Base-by-base conservation (phyloP, 2,797 vertebrate genomes). In the Bradypus variegatus region DNA sequence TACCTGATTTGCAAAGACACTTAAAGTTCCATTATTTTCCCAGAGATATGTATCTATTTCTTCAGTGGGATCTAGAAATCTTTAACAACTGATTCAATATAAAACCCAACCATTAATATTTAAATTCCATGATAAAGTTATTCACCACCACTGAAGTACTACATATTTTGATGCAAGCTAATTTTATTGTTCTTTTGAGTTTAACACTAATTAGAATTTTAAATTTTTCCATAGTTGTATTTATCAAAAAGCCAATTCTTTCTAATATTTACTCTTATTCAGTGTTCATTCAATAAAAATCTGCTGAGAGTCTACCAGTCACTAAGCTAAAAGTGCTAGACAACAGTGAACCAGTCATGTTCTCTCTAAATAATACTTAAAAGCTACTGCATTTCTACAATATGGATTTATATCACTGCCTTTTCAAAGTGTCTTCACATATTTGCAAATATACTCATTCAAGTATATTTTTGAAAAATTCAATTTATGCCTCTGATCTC, bases 141-240 rank as follows among this genome's bases (percentile, higher is more conserved):
- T 13, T 7, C 12, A 78, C 31, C 73, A 81, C 45, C 65, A 85
- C 19, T 50, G n/a, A 88, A 90, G 12, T 78, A 90, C 18, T 87
- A 8, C 29, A 6, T 29, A 92, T 73, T 77, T 86, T 88, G 36
- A 94, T 41, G 15, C 78, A 94, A 94, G 12, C 25, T 69, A 77
- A 13, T n/a, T 15, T 92, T 88, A 90, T 73, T 93, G 55, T 19
- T 86, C 50, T 89, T 19, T 90, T 90, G n/a, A 58, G 36, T 77
- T 93, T 93, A 95, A 93, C 33, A 85, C 89, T 79, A 93, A 91
- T 55, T 50, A 82, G 85, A 87, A 75, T 86, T 76, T 88, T 82
- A 91, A 92, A 80, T 12, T 93, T 75, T 86, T 21, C 65, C 55
- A 86, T 25, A 82, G 60, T 25, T 82, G 2, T 33, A 88, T 88